A percentile compares a stretch with the other conserved stretches of the same genome.
These are phyloP conservation scores for Recurvirostra avosetta DNA, from an alignment of 2,113 vertebrate genomes.

Conservation along the genomic window DNA sequence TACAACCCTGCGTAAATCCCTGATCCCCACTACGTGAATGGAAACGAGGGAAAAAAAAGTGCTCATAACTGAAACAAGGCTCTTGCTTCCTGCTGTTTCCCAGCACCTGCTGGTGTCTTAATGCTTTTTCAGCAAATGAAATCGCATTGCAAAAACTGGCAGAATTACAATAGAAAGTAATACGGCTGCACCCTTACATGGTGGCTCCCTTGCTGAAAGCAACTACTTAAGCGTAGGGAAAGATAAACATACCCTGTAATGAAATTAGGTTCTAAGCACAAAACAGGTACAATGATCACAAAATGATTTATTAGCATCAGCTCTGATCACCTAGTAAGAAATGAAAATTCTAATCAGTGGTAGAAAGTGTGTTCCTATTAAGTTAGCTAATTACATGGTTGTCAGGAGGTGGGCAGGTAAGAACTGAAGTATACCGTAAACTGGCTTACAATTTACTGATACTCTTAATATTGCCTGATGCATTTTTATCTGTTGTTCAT, in stretches of 20 bases:
- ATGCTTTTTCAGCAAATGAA: neutral
- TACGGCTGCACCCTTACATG: neutral
- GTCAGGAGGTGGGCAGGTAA: neutral
- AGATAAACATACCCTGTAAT: neutral
- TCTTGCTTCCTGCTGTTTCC: neutral
- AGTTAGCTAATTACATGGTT: neutral
- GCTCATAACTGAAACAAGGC: neutral
- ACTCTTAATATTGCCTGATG: neutral
- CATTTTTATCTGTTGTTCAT: neutral
- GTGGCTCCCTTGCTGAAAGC: neutral
- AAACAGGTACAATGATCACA: neutral
- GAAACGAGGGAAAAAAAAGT: neutral
- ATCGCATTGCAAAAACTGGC: neutral
- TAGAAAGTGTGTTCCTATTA: neutral
- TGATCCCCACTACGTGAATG: neutral
- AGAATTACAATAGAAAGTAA: neutral
- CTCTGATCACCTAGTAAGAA: neutral
- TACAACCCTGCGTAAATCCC: neutral
- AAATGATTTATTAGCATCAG: neutral
- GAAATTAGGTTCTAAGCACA: neutral
- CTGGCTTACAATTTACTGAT: neutral
- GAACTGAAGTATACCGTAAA: neutral
- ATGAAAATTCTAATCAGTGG: neutral
- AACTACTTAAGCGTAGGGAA: neutral
- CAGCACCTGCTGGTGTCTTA: neutral